Conservation (phyloP, 2,888 invertebrate genomes). For the Papilio elwesi region DNA sequence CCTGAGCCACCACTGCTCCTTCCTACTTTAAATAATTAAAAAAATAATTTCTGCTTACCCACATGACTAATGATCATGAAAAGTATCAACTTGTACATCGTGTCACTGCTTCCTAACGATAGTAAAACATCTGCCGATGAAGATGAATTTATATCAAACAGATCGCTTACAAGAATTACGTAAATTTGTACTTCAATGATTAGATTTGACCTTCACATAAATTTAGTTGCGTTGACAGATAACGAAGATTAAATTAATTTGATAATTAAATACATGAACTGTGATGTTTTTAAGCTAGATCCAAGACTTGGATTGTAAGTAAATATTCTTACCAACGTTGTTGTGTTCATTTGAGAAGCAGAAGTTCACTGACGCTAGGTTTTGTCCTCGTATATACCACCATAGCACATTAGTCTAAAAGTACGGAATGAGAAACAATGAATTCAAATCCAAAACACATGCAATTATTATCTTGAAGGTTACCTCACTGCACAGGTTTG, state of each 20-base stretch:
- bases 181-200: constrained; percentile 7
- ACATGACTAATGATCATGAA: constrained; percentile 4
- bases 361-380: no score
- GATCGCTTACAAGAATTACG: constrained; percentile 1
- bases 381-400: no score
- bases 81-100: constrained; percentile 16
- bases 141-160: constrained; percentile 27
- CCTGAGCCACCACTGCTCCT: no score
- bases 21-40: no score
- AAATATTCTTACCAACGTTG: no score
- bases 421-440: no score
- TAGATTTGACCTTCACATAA: constrained; percentile 23
- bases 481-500: no score
- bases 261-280: background rate
- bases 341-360: no score
- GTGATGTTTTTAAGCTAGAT: background rate
- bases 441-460: no score
- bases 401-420: no score
- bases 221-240: constrained; percentile 30
- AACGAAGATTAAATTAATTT: background rate
- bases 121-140: background rate
- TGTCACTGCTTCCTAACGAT: background rate
- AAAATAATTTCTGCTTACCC: constrained; percentile 19
- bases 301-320: no score
- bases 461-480: no score